Evolutionary conservation across 2,888 invertebrate species (phyloP).

Genomic region (Drosophila anceps): DNA sequence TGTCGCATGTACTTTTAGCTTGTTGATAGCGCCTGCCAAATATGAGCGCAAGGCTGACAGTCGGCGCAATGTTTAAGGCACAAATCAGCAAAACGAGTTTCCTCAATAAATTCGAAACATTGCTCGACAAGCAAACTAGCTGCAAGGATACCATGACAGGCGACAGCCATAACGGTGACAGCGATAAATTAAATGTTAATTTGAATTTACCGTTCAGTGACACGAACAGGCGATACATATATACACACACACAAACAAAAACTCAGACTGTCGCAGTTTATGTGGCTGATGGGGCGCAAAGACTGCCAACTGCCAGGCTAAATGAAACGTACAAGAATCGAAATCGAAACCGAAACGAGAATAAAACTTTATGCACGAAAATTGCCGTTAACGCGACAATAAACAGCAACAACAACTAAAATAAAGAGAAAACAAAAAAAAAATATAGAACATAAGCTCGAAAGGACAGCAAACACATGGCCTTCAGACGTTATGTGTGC

Average conservation of each 20-base stretch:
- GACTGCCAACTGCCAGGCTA: slow-evolving; percentile 60
- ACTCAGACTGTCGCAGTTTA: slow-evolving; percentile 18
- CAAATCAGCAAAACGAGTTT: slow-evolving; percentile 59
- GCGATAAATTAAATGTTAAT: slow-evolving; percentile 82
- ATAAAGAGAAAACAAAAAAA: slow-evolving; percentile 38
- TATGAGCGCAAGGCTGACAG: slow-evolving; percentile 65
- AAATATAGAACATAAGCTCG: slow-evolving; percentile 25
- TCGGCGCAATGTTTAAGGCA: slow-evolving; percentile 32
- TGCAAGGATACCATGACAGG: slow-evolving; percentile 63
- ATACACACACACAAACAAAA: slow-evolving; percentile 23
- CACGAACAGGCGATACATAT: slow-evolving; percentile 61
- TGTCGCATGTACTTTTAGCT: slow-evolving; percentile 46
- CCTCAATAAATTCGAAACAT: slow-evolving; percentile 74
- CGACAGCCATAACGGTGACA: slow-evolving; percentile 82
- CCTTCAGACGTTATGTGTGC: neutral
- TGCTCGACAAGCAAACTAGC: slow-evolving; percentile 28
- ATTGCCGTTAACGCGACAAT: slow-evolving; percentile 76
- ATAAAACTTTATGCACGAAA: slow-evolving; percentile 72
- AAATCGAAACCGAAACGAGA: slow-evolving; percentile 60
- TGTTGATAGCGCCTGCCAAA: slow-evolving; percentile 39
- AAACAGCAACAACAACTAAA: slow-evolving; percentile 53
- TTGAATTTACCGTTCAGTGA: slow-evolving; percentile 81
- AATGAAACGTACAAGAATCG: slow-evolving; percentile 60
- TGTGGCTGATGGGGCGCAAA: slow-evolving; percentile 51
- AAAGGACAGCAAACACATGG: slow-evolving; percentile 37